phyloP scores from a whole-genome alignment of 2,797 vertebrate species.

The Notoglanidium macrostoma region DNA sequence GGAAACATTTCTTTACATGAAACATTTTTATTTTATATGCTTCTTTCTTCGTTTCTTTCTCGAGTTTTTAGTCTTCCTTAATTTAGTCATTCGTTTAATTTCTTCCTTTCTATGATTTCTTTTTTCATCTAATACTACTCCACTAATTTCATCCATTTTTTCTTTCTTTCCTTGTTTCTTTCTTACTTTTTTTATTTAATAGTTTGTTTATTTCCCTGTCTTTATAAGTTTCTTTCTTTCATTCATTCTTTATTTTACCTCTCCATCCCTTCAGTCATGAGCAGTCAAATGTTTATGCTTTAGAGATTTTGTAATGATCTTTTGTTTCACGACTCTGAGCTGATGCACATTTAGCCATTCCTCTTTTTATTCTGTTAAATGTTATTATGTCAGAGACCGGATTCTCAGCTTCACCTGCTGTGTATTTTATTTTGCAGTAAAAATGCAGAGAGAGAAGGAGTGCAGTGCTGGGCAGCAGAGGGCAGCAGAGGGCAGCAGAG shows the following conservation, averaged over 20 bases:
- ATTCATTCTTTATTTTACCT: background rate
- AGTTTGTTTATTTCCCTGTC: background rate
- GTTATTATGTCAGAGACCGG: background rate
- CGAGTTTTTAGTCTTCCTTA: too few relatives aligned
- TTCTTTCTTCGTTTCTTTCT: background rate
- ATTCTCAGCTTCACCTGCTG: constrained; percentile 59
- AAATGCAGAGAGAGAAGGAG: constrained; percentile 69
- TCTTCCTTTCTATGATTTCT: background rate
- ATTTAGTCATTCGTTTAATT: background rate
- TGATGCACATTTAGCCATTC: background rate
- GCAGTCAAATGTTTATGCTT: background rate
- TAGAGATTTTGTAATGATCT: background rate
- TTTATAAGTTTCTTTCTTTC: background rate
- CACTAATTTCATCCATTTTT: background rate
- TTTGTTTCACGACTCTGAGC: background rate
- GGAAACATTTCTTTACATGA: background rate
- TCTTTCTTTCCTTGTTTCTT: background rate
- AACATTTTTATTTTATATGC: too few relatives aligned
- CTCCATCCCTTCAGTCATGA: background rate
- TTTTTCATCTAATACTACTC: background rate
- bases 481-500: constrained; percentile 55
- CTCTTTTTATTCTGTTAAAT: background rate
- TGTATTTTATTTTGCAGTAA: constrained; percentile 72
- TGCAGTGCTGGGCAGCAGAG: constrained; percentile 74
- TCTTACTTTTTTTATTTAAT: constrained; percentile 28